Conservation (phyloP, 1,140 invertebrate genomes). For the Drosophila pseudoobscura region DNA sequence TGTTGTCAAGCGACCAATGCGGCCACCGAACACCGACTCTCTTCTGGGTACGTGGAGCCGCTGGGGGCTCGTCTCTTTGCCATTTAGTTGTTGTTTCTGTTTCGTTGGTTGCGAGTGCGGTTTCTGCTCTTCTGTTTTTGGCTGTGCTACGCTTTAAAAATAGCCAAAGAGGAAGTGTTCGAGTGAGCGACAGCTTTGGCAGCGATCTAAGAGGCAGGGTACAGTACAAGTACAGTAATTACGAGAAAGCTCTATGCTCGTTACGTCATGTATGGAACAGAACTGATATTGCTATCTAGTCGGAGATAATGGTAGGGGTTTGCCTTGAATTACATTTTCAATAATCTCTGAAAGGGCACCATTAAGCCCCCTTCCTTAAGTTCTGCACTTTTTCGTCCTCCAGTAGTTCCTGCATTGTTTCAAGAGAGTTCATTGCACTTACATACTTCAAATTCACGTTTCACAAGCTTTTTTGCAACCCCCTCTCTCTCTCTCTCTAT, state of each 20-base stretch:
- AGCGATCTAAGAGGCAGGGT: constrained; percentile 29
- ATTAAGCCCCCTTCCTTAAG: not conserved
- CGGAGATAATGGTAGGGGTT: no score
- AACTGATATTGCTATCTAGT: constrained; percentile 23
- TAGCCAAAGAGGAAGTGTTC: constrained; percentile 43
- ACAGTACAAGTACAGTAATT: constrained; percentile 33
- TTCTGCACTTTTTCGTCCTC: not conserved
- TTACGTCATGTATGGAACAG: constrained; percentile 37
- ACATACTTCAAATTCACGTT: constrained; percentile 16
- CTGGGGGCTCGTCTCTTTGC: constrained; percentile 64
- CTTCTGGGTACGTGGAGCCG: constrained; percentile 38
- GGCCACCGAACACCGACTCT: not conserved
- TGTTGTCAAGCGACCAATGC: no score
- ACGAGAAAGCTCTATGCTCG: constrained; percentile 39
- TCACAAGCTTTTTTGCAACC: constrained; percentile 12
- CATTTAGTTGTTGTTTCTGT: constrained; percentile 29
- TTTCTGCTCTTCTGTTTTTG: constrained; percentile 4
- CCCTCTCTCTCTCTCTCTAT: not conserved
- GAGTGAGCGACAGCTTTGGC: constrained; percentile 13
- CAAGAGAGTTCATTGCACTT: constrained; percentile 59
- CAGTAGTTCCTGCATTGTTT: not conserved
- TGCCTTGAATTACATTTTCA: no score
- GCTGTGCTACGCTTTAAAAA: constrained; percentile 47
- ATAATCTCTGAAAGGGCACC: no score
- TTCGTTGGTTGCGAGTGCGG: constrained; percentile 8